These are phyloP conservation scores for Colaptes auratus DNA, from an alignment of 2,113 vertebrate genomes.

Conservation along the genomic window DNA sequence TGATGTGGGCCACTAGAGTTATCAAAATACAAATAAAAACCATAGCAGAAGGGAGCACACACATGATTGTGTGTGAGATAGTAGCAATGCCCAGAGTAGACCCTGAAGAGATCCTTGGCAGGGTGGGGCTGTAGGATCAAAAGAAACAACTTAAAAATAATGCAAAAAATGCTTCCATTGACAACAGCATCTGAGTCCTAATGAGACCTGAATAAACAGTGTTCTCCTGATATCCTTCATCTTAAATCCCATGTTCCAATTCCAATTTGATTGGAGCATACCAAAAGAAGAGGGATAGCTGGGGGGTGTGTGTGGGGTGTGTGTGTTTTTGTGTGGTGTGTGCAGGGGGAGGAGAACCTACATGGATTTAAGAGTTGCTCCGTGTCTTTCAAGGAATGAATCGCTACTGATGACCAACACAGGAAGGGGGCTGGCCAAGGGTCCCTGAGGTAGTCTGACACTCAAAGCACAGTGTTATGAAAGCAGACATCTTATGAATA, in stretches of 20 bases:
- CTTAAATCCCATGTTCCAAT: not conserved
- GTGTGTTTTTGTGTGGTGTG: no score
- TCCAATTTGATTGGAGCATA: not conserved
- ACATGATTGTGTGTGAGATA: not conserved
- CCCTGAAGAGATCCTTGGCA: not conserved
- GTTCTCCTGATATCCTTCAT: not conserved
- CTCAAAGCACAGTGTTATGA: conserved; percentile 67
- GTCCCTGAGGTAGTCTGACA: conserved; percentile 68
- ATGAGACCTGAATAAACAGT: not conserved
- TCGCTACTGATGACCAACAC: conserved; percentile 69
- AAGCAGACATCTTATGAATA: conserved; percentile 84
- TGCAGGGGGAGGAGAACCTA: not conserved
- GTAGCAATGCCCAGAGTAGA: not conserved
- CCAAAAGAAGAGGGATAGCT: not conserved
- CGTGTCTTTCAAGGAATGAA: conserved; percentile 34
- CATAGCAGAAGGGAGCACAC: not conserved
- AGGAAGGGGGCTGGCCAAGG: conserved; percentile 34
- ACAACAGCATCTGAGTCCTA: not conserved
- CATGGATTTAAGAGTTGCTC: not conserved
- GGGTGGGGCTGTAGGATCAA: not conserved
- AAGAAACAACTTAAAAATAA: not conserved
- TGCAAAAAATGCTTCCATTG: not conserved
- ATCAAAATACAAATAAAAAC: conserved; percentile 19
- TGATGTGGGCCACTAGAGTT: not conserved
- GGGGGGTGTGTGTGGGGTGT: no score